Percentiles rank a stretch among this genome's conserved stretches.
Evolutionary conservation across 2,797 vertebrate species (phyloP).

Genomic region (Trachurus trachurus): DNA sequence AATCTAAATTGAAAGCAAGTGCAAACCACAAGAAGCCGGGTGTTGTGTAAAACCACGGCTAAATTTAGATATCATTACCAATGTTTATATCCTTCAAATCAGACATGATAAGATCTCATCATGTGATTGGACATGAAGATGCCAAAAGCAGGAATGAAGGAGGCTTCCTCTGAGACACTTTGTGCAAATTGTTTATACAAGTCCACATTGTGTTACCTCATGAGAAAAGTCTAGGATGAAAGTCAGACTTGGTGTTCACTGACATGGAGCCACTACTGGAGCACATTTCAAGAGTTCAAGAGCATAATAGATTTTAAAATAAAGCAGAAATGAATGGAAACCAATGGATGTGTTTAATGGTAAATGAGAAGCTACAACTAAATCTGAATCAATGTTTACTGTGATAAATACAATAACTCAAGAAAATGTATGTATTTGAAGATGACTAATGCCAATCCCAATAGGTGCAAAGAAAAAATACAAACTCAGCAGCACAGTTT

Average conservation of each 20-base stretch:
- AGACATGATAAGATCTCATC: constrained; percentile 9
- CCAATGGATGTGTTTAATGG: not conserved
- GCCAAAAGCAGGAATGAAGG: constrained; percentile 11
- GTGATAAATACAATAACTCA: too few species aligned
- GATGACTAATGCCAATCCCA: too few species aligned
- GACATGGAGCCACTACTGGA: not conserved
- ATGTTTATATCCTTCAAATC: not conserved
- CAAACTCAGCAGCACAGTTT: too few species aligned
- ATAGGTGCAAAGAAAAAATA: too few species aligned
- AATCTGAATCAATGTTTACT: too few species aligned
- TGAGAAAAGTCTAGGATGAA: not conserved
- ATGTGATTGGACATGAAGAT: not conserved
- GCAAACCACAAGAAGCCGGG: not conserved
- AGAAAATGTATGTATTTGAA: too few species aligned
- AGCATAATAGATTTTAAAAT: not conserved
- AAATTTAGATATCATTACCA: not conserved
- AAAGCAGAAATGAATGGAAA: not conserved
- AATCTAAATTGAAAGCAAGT: not conserved
- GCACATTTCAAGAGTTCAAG: not conserved
- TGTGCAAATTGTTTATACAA: not conserved
- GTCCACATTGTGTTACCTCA: not conserved
- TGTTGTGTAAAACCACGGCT: not conserved
- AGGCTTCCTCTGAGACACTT: constrained; percentile 1
- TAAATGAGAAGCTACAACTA: too few species aligned
- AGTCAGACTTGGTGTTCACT: not conserved